Base-by-base conservation (phyloP, 2,888 invertebrate species). In the Tenthredo mesomela region DNA sequence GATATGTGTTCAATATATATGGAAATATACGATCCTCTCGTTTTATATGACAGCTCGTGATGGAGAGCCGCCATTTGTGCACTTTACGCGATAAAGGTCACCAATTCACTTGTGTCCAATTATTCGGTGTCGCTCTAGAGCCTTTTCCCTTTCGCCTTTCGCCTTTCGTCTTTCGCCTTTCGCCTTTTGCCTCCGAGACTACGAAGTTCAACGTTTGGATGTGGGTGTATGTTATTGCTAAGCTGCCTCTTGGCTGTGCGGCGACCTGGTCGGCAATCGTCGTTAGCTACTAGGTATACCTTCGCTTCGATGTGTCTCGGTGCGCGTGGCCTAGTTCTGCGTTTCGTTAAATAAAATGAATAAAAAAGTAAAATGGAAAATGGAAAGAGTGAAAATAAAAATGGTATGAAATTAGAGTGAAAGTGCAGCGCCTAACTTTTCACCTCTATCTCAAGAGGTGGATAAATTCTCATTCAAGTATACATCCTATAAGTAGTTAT, bases 101-200 rank as follows among this genome's bases (percentile, higher is more conserved):
- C 71, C 86, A 85, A 88, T 87, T 89, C 89, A 78, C 87, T 85
- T 82, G 87, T 85, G 82, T 85, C 70, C 87, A 86, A 87, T 87
- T 88, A 85, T 71, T 50, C 29, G 54, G 47, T 29, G 47, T 67
- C 43, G 58, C 21, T 50, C n/a, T 21, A 50, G 54, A 58, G 33
- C 54, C 47, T 75, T 40, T 54, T n/a, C n/a, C 54, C 54, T 54
- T 54, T 54, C 54, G 54, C 54, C 50, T 50, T 1, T 50, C 50
- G 50, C n/a, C 18, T 50, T n/a, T 50, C 50, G 50, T 6, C 33
- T 33, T 33, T 33, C 4, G 33, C 33, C 54, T 54, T 0, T 54
- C 54, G 54, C 54, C 18, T 50, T 5, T 50, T 18, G 18, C 50
- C 50, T 18, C n/a, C 58, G 9, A n/a, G n/a, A 21, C 21, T 21